These are phyloP conservation scores for Caracal caracal DNA, from an alignment of 2,113 vertebrate species.

Conservation along the genomic window DNA sequence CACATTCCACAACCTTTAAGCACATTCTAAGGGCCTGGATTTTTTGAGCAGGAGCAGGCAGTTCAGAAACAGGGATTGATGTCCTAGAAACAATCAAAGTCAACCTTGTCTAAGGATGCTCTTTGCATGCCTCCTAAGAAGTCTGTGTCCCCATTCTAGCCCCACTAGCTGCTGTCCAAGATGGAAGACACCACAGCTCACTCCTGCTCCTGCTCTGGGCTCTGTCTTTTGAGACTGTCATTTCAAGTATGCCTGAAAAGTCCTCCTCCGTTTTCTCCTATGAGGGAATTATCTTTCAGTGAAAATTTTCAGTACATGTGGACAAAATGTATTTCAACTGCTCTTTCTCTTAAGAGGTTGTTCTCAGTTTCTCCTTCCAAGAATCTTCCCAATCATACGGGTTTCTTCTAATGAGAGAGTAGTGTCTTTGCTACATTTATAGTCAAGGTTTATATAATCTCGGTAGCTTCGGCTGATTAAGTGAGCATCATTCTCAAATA, in stretches of 20 bases:
- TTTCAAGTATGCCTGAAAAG: neutral
- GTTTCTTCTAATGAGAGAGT: neutral
- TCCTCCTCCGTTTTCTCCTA: neutral
- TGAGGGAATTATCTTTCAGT: neutral
- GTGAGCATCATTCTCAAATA: neutral
- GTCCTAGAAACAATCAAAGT: neutral
- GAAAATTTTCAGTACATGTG: neutral
- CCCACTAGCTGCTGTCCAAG: neutral
- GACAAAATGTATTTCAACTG: neutral
- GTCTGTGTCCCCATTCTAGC: neutral
- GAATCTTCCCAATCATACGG: neutral
- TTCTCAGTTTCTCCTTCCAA: neutral
- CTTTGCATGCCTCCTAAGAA: neutral
- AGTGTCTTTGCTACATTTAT: neutral
- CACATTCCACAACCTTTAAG: neutral
- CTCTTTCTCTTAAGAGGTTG: neutral
- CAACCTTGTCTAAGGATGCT: neutral
- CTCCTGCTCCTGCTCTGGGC: neutral
- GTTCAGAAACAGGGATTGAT: neutral
- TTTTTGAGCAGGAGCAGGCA: neutral
- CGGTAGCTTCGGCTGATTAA: neutral
- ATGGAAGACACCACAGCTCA: neutral
- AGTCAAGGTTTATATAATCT: neutral
- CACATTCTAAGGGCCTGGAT: neutral
- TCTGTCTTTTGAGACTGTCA: neutral